phyloP scores from a whole-genome alignment of 2,797 vertebrate genomes.

The Florisuga fusca region DNA sequence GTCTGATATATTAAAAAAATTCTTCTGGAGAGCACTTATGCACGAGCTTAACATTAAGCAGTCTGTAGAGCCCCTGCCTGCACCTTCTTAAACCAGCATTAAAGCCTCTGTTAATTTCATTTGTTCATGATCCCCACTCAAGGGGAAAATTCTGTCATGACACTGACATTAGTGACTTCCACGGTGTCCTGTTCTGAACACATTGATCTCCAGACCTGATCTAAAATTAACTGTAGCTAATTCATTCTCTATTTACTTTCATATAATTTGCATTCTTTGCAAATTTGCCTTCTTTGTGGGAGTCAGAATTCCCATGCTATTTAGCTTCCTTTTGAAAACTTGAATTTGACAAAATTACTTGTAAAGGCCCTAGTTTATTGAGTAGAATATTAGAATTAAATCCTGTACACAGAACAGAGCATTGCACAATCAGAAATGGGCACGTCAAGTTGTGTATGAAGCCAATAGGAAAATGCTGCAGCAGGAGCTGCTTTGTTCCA shows the following conservation, averaged over 20 bases:
- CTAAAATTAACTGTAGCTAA: slow-evolving; percentile 10
- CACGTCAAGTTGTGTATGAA: neutral
- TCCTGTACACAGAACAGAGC: neutral
- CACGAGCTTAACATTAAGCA: slow-evolving; percentile 5
- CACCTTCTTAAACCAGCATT: slow-evolving; percentile 33
- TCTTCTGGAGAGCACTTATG: neutral
- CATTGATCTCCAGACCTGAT: neutral
- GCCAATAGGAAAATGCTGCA: neutral
- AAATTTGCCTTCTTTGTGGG: neutral
- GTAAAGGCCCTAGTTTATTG: neutral
- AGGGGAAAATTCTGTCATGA: neutral
- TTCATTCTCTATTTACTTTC: slow-evolving; percentile 16
- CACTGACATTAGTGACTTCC: neutral
- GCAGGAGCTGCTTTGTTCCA: neutral
- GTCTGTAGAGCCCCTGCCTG: neutral
- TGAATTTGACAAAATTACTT: neutral
- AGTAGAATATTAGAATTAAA: neutral
- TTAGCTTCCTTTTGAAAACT: neutral
- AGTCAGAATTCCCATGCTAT: neutral
- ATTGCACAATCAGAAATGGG: neutral
- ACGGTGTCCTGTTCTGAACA: neutral
- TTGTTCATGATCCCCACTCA: slow-evolving; percentile 22
- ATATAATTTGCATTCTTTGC: neutral
- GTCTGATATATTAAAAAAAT: neutral
- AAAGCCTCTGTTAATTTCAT: slow-evolving; percentile 27